Evolutionary conservation across 2,888 invertebrate species (phyloP), one percentile per base, ranked within the genome.

Genomic region (Ophion slaviceki): DNA sequence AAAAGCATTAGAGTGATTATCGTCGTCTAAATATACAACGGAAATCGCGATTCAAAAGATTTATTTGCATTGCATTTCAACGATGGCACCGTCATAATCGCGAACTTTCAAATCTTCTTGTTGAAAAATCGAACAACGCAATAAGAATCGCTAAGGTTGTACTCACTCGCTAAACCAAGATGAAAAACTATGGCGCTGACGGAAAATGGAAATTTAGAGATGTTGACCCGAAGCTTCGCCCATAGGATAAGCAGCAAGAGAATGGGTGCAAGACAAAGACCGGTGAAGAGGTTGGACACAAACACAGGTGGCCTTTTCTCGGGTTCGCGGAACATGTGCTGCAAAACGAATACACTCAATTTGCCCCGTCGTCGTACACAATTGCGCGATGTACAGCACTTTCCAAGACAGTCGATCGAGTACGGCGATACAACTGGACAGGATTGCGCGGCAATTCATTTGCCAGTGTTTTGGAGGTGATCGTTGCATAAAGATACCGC

Each of bases 241-340:
- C 99, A 99, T 95, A 98, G 95, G 89, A 96, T 93, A 77, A 99
- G 94, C 82, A 99, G 95, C 87, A 99, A 93, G 79, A 98, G 94
- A 86, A 99, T 95, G 45, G 99, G 98, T 53, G 97, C 96, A 8
- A 97, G 95, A 89, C 97, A 97, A 11, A 99, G 95, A 53, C 95
- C 96, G 76, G 99, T 98, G 95, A 99, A 99, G 86, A 98, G 95
- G 94, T 98, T 97, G 0, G 99, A 99, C 79, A 99, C 96, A 66
- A 96, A 93, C 61, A 96, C 96, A 57, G 99, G 96, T 78, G 99
- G 99, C 70, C 99, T 96, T 90, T 97, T 96, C 94, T 99, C 99
- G 0, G 99, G 97, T 92, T 96, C 96, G 67, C 99, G 97, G 96
- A 99, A 99, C 95, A 96, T 94, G 95, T 99, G 99, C 95, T 95